Base-by-base conservation (phyloP, 2,888 invertebrate genomes). In the Leucophenga montana region DNA sequence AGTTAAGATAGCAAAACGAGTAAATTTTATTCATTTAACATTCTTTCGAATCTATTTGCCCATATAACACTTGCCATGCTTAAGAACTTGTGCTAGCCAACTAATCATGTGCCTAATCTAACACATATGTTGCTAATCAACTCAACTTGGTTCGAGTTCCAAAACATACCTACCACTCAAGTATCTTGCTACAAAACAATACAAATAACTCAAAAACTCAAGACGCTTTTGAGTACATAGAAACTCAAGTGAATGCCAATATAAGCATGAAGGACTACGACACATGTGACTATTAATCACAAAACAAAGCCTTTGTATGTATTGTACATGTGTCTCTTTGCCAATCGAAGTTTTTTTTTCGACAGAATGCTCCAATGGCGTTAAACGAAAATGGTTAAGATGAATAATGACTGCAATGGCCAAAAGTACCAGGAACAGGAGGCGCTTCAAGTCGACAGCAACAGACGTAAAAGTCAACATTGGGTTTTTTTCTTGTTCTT, bases 371-470 rank as follows among this genome's bases (percentile, higher is more conserved):
- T 22, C 48, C 33, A 33, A 22, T 64, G 46, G 62, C 67, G 79
- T 75, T 76, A 74, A 83, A 75, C 79, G 77, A 77, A 80, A 83
- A 80, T 84, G 76, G 76, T 81, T 78, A 73, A 81, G 82, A 81
- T 81, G 81, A 81, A 81, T 81, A 81, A 81, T 81, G 81, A 83
- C 83, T 82, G 82, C 82, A 80, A 77, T 80, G 76, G 83, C 83
- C 76, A 68, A 80, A 81, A 81, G 82, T 83, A 50, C 39, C 8
- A 50, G 50, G 14, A 22, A 31, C 31, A 27, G 27, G 22, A 57
- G 27, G 11, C 6, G 39, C 39, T 39, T 39, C 39, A 39, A 39
- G 39, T 39, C 39, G 31, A 57, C 27, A 57, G 22, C 57, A 22
- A 64, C 20, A 20, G 62, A 48, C 48, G 62, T 64, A 46, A 46